Percentiles rank a stretch among this genome's conserved stretches.
phyloP scores from a whole-genome alignment of 2,797 vertebrate genomes.

The Moxostoma hubbsi region DNA sequence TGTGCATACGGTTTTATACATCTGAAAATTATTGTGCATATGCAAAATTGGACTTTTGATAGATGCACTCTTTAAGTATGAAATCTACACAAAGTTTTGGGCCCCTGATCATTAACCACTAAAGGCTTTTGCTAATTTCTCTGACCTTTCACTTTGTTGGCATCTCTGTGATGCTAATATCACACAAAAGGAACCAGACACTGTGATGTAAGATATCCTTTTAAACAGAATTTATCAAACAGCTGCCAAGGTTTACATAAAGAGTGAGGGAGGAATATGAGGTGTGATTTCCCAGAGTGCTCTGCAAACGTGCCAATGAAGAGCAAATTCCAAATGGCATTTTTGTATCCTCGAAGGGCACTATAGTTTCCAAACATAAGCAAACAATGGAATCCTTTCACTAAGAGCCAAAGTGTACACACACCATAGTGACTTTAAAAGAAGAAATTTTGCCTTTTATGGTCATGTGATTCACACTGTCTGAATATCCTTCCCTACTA shows the following conservation, averaged over 20 bases:
- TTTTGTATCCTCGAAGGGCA: too few relatives aligned
- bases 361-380: conserved; percentile 5
- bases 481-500: too few relatives aligned
- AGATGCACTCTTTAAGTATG: too few relatives aligned
- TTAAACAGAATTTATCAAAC: conserved; percentile 24
- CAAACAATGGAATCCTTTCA: conserved; percentile 1
- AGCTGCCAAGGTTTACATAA: conserved; percentile 36
- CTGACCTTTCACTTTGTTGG: background rate
- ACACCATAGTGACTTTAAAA: too few relatives aligned
- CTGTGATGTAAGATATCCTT: conserved; percentile 25
- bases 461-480: too few relatives aligned
- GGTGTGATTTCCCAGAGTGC: conserved; percentile 45
- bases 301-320: conserved; percentile 26
- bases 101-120: conserved; percentile 11
- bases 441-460: too few relatives aligned
- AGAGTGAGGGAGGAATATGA: conserved; percentile 17
- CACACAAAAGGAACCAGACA: background rate
- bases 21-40: too few relatives aligned
- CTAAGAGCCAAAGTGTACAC: too few relatives aligned
- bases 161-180: background rate
- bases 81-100: too few relatives aligned
- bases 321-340: conserved; percentile 17
- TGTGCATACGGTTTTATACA: too few relatives aligned
- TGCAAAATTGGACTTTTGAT: too few relatives aligned
- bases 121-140: conserved; percentile 1